Evolutionary conservation across 1,140 invertebrate species (phyloP).

Genomic region (Linepithema humile): DNA sequence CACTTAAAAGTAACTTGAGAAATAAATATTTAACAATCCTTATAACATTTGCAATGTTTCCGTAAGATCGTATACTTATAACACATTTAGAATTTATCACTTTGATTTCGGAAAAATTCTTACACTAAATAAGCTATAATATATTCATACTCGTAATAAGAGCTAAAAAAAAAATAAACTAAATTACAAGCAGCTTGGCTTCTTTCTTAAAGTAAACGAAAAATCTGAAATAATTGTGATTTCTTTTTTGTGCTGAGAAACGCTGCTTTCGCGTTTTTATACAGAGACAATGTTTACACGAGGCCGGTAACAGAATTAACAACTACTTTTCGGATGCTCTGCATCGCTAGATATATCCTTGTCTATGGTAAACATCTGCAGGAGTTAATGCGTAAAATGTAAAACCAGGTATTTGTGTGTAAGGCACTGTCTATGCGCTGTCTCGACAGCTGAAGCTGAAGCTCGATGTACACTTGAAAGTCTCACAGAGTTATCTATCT

Average conservation of each 20-base stretch:
- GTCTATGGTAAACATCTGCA: slow-evolving; percentile 71
- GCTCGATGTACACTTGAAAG: slow-evolving; percentile 20
- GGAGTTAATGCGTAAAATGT: slow-evolving; percentile 65
- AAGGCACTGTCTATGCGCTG: slow-evolving; percentile 73
- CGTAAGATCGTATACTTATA: no score
- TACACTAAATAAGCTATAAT: no score
- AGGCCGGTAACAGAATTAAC: slow-evolving; percentile 51
- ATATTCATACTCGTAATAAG: no score
- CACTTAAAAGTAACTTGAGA: no score
- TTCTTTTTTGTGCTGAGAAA: slow-evolving; percentile 8
- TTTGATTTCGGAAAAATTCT: no score
- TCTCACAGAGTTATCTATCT: background rate
- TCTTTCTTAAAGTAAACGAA: no score
- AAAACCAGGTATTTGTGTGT: slow-evolving; percentile 70
- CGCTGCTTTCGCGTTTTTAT: slow-evolving; percentile 35
- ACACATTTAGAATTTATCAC: no score
- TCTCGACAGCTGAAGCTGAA: slow-evolving; percentile 61
- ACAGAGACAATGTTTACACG: slow-evolving; percentile 72
- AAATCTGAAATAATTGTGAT: no score
- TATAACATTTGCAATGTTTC: no score
- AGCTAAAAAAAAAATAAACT: no score
- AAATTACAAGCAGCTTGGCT: no score
- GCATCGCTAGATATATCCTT: slow-evolving; percentile 55
- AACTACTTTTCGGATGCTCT: slow-evolving; percentile 31
- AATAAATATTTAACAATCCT: no score